phyloP scores from a whole-genome alignment of 2,113 vertebrate species.

The Martes martes region DNA sequence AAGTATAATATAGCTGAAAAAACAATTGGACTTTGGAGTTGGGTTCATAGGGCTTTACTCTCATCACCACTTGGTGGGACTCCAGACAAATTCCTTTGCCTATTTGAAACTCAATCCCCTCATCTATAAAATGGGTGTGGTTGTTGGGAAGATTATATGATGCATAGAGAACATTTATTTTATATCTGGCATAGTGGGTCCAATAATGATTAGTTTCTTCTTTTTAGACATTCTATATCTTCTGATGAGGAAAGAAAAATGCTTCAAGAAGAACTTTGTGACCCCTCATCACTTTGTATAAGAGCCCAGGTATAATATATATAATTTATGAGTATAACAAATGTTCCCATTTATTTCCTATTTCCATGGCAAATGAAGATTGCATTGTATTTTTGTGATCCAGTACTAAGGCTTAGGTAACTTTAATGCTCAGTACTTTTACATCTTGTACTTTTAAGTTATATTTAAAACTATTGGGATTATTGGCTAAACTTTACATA shows the following conservation, averaged over 20 bases:
- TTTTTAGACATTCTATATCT: slow-evolving; percentile 63
- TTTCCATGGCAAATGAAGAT: slow-evolving; percentile 41
- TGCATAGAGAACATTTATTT: slow-evolving; percentile 50
- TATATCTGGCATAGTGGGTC: slow-evolving; percentile 35
- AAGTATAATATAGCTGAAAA: not conserved
- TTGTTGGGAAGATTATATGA: slow-evolving; percentile 36
- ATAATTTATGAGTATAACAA: slow-evolving; percentile 37
- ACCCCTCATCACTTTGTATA: slow-evolving; percentile 57
- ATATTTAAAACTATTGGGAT: not conserved
- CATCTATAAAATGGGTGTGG: slow-evolving; percentile 32
- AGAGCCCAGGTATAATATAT: slow-evolving; percentile 46
- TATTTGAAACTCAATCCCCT: not conserved
- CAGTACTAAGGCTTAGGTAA: not conserved
- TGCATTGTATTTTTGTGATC: slow-evolving; percentile 32
- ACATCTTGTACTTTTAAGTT: slow-evolving; percentile 21
- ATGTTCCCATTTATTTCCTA: slow-evolving; percentile 48
- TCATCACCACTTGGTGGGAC: not conserved
- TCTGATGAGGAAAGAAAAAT: slow-evolving; percentile 65
- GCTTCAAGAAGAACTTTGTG: slow-evolving; percentile 51
- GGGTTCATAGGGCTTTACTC: not conserved
- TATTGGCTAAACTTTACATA: slow-evolving; percentile 28
- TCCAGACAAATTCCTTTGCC: not conserved
- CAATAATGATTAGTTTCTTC: slow-evolving; percentile 63
- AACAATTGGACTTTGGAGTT: not conserved
- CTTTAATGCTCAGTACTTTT: not conserved